These are phyloP conservation scores for Brachylomia viminalis DNA, from an alignment of 2,888 invertebrate species.

Conservation along the genomic window DNA sequence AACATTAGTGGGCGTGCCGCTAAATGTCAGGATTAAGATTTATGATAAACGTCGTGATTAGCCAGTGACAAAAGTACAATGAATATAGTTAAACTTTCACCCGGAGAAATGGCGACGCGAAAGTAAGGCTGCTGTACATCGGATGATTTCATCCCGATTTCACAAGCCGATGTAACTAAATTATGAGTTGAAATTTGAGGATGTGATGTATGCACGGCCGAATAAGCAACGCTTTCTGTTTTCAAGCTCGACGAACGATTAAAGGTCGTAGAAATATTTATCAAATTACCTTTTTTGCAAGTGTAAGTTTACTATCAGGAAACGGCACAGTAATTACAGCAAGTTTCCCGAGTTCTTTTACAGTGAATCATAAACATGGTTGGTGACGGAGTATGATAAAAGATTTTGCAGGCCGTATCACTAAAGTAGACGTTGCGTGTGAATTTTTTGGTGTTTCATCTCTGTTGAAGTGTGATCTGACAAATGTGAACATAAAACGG, in stretches of 20 bases:
- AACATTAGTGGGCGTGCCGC: constrained; percentile 79
- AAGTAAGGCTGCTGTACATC: constrained; percentile 74
- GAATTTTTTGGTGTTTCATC: constrained; percentile 44
- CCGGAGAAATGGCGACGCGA: constrained; percentile 83
- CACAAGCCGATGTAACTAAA: constrained; percentile 64
- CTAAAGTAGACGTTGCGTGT: constrained; percentile 44
- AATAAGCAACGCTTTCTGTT: constrained; percentile 40
- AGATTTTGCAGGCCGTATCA: constrained; percentile 49
- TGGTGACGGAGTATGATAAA: constrained; percentile 58
- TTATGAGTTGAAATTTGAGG: constrained; percentile 55
- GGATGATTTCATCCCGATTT: constrained; percentile 81
- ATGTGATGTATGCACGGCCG: constrained; percentile 48
- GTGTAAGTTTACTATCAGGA: constrained; percentile 47
- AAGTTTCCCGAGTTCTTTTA: constrained; percentile 49
- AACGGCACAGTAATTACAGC: constrained; percentile 37
- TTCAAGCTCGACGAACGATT: constrained; percentile 24
- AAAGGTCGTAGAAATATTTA: constrained; percentile 54
- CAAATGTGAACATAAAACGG: constrained; percentile 19
- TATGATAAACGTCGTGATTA: constrained; percentile 85
- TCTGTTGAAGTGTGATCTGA: constrained; percentile 21
- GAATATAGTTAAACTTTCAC: constrained; percentile 86
- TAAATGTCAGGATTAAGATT: constrained; percentile 84
- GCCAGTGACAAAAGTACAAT: constrained; percentile 87
- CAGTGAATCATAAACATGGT: constrained; percentile 60
- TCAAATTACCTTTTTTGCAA: constrained; percentile 31